Percentiles rank a stretch among this genome's conserved stretches.
phyloP scores from a whole-genome alignment of 2,888 invertebrate species.

The Ptychoptera albimana region DNA sequence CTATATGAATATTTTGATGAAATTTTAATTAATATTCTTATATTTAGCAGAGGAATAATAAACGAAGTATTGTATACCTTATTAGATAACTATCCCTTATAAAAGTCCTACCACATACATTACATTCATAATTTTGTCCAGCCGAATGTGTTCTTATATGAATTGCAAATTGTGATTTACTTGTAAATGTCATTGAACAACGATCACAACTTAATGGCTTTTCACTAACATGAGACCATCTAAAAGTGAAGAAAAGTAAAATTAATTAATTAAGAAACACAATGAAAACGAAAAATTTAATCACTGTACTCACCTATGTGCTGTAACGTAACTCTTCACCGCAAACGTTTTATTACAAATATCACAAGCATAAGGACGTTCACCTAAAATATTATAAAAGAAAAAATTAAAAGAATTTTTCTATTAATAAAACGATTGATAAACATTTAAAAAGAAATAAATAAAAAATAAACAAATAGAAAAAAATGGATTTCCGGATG shows the following conservation, averaged over 20 bases:
- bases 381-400: conserved; percentile 32
- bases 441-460: conserved; percentile 8
- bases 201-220: conserved; percentile 56
- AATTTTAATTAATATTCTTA: neutral
- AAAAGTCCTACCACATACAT: conserved; percentile 57
- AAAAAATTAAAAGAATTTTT: too few species aligned
- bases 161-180: conserved; percentile 56
- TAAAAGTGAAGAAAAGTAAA: conserved; percentile 14
- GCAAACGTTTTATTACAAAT: conserved; percentile 67
- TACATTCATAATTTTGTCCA: conserved; percentile 55
- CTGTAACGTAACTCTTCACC: conserved; percentile 65
- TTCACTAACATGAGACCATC: conserved; percentile 65
- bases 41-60: neutral
- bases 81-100: conserved; percentile 64
- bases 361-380: conserved; percentile 62
- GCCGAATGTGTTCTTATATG: conserved; percentile 60
- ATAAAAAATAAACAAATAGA: conserved; percentile 10
- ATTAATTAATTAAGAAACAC: neutral
- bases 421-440: conserved; percentile 1
- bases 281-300: neutral
- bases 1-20: conserved; percentile 23
- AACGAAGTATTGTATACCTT: conserved; percentile 25
- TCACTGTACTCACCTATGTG: conserved; percentile 39
- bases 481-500: too few species aligned
- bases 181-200: conserved; percentile 56